phyloP scores from a whole-genome alignment of 2,113 vertebrate species.

The Ceyx margarethae region DNA sequence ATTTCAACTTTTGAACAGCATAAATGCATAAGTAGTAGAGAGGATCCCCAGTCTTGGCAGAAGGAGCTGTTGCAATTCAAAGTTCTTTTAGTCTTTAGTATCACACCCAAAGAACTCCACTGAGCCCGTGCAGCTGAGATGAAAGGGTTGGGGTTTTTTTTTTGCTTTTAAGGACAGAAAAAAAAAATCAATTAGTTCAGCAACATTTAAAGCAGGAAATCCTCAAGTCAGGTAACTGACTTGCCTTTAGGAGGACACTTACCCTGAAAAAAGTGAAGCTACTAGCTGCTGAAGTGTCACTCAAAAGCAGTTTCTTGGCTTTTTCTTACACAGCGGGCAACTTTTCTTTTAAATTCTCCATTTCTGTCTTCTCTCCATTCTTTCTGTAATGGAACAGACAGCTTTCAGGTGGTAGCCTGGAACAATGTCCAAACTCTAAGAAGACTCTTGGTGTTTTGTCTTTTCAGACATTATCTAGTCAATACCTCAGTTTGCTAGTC shows the following conservation, averaged over 20 bases:
- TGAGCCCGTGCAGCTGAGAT: not conserved
- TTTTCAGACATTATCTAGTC: not conserved
- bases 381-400: slow-evolving; percentile 82
- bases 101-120: not conserved
- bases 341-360: slow-evolving; percentile 99
- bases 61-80: not conserved
- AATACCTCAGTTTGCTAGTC: not conserved
- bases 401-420: slow-evolving; percentile 25
- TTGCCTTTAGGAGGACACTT: slow-evolving; percentile 61
- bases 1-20: not conserved
- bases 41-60: not conserved
- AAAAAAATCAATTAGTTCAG: not conserved
- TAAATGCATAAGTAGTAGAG: not conserved
- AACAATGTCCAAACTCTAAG: not conserved
- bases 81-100: not conserved
- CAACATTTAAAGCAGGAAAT: not conserved
- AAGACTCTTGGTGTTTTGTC: not conserved
- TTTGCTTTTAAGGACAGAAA: not conserved
- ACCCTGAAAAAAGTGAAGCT: slow-evolving; percentile 97
- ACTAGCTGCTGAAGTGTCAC: slow-evolving; percentile 89
- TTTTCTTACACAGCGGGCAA: slow-evolving; percentile 99
- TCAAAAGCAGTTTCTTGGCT: slow-evolving; percentile 99
- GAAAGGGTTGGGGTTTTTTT: not conserved
- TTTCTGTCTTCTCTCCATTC: slow-evolving; percentile 99
- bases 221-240: not conserved